Evolutionary conservation across 53 echinoderm and acorn worm species (phyloP).

Genomic region (Paracentrotus lividus): DNA sequence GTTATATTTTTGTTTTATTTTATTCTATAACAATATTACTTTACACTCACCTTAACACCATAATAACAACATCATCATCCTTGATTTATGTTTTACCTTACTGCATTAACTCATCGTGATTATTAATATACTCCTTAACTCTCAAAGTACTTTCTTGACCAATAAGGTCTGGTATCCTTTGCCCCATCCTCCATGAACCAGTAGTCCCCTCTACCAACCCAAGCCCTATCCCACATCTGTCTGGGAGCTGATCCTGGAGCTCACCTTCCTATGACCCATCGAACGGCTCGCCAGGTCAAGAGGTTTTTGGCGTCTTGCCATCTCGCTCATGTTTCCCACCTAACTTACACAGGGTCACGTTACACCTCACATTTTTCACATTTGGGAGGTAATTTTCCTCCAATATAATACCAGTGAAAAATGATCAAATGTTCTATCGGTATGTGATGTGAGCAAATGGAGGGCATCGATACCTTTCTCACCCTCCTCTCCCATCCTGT

Average conservation of each 20-base stretch:
- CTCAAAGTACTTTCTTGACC: not conserved
- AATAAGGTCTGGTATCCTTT: not conserved
- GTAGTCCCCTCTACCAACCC: slow-evolving; percentile 39
- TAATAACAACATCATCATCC: not conserved
- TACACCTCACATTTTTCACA: slow-evolving; percentile 70
- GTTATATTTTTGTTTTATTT: not conserved
- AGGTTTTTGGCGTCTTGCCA: slow-evolving; percentile 62
- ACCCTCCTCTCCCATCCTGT: slow-evolving; percentile 19
- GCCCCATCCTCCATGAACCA: slow-evolving; percentile 4
- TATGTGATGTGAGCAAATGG: slow-evolving; percentile 36
- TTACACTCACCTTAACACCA: not conserved
- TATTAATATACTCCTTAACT: not conserved
- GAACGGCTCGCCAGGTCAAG: slow-evolving; percentile 53
- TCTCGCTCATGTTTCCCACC: slow-evolving; percentile 59
- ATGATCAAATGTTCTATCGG: slow-evolving; percentile 56
- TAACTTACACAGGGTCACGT: slow-evolving; percentile 56
- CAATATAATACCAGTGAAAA: slow-evolving; percentile 48
- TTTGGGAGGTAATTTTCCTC: slow-evolving; percentile 63
- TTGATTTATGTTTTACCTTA: no score
- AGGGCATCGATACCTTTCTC: not conserved
- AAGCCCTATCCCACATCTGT: slow-evolving; percentile 30
- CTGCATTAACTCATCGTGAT: not conserved
- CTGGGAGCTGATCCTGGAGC: slow-evolving; percentile 51
- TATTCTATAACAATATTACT: no score
- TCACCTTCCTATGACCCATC: slow-evolving; percentile 60